Conservation (phyloP, 1,140 invertebrate genomes). For the Bathynomus jamesi region DNA sequence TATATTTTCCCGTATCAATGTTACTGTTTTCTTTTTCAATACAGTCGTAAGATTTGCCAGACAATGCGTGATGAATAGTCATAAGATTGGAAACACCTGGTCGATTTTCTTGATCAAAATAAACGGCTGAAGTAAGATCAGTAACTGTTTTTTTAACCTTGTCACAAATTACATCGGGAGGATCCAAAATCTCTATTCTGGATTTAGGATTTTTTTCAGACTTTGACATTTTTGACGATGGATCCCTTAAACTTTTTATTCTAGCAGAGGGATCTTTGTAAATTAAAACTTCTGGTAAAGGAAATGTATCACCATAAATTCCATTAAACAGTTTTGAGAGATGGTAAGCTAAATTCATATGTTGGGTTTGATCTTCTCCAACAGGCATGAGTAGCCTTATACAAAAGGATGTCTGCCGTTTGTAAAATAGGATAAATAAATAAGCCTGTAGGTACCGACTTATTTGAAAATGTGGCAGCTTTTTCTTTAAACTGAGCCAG, state of each 20-base stretch:
- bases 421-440: conserved; percentile 89
- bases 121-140: conserved; percentile 76
- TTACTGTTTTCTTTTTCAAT: conserved; percentile 59
- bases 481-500: conserved; percentile 92
- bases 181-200: conserved; percentile 71
- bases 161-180: conserved; percentile 61
- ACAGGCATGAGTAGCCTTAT: conserved; percentile 90
- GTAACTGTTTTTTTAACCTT: conserved; percentile 90
- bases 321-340: conserved; percentile 73
- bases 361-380: conserved; percentile 88
- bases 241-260: conserved; percentile 72
- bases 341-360: conserved; percentile 80
- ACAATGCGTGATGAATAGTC: conserved; percentile 68
- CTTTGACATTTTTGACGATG: conserved; percentile 95
- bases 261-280: conserved; percentile 44
- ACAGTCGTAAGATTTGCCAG: conserved; percentile 57
- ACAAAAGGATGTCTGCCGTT: conserved; percentile 87
- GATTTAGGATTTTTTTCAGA: conserved; percentile 71
- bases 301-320: conserved; percentile 66
- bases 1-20: conserved; percentile 72
- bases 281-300: conserved; percentile 58
- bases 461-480: conserved; percentile 42
- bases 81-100: conserved; percentile 86
- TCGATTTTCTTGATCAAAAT: conserved; percentile 65
- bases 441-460: conserved; percentile 51